Evolutionary conservation across 2,113 vertebrate species (phyloP).

Genomic region (Chaetodon auriga): DNA sequence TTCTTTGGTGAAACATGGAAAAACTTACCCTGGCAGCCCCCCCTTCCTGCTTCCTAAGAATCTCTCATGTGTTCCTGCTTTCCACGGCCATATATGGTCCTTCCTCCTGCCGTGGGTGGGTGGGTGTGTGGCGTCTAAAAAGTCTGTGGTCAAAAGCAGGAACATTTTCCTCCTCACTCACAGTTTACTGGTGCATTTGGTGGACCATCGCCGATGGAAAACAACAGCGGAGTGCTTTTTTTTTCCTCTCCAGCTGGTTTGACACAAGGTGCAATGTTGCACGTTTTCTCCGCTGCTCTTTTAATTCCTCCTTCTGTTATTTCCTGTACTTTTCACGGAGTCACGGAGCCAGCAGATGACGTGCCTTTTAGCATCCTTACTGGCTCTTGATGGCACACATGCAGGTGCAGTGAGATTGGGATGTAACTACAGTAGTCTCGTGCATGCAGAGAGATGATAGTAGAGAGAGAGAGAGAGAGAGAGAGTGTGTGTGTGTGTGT

Average conservation of each 20-base stretch:
- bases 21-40: conserved; percentile 64
- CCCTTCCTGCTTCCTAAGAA: conserved; percentile 65
- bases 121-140: conserved; percentile 62
- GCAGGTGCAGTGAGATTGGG: conserved; percentile 45
- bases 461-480: not conserved
- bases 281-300: conserved; percentile 32
- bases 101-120: conserved; percentile 63
- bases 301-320: conserved; percentile 23
- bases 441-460: conserved; percentile 45
- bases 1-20: conserved; percentile 79
- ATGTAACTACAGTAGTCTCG: conserved; percentile 42
- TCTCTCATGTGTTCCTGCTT: conserved; percentile 56
- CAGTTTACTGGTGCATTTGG: conserved; percentile 51
- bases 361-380: conserved; percentile 33
- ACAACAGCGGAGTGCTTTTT: conserved; percentile 17
- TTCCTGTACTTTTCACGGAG: conserved; percentile 38
- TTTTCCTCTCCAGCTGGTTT: conserved; percentile 8
- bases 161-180: conserved; percentile 67
- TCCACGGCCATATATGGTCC: conserved; percentile 66
- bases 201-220: conserved; percentile 53
- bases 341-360: conserved; percentile 14
- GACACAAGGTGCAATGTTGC: conserved; percentile 57
- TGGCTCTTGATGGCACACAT: conserved; percentile 56
- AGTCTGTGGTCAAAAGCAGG: conserved; percentile 67
- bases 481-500: too few relatives aligned